A percentile compares a stretch with the other conserved stretches of the same genome.
Evolutionary conservation across 2,888 invertebrate genomes (phyloP).

Genomic region (Seladonia tumulorum): DNA sequence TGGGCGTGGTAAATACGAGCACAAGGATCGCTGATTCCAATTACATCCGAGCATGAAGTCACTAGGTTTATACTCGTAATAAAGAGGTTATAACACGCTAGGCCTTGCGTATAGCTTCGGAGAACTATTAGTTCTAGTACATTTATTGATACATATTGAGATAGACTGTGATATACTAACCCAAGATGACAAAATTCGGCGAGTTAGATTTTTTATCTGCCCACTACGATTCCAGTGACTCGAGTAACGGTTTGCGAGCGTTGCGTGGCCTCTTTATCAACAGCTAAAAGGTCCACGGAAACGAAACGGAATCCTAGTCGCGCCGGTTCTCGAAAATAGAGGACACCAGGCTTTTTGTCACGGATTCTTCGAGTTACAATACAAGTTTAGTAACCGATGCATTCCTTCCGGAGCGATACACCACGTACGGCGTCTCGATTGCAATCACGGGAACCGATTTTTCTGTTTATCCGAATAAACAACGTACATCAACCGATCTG

Average conservation of each 20-base stretch:
- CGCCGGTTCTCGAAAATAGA: constrained; percentile 25
- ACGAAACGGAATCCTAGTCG: constrained; percentile 16
- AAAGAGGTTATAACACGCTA: too few species aligned
- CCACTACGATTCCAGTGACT: not conserved
- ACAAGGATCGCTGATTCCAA: not conserved
- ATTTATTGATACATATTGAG: too few species aligned
- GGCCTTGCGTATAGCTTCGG: too few species aligned
- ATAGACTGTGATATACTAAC: not conserved
- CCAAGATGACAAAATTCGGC: not conserved
- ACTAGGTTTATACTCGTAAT: too few species aligned
- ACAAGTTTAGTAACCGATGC: not conserved
- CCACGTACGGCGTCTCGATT: constrained; percentile 3
- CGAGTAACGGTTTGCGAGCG: constrained; percentile 24
- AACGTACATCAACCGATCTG: not conserved
- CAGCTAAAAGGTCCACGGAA: not conserved
- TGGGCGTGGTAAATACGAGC: not conserved
- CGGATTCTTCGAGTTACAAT: constrained; percentile 20
- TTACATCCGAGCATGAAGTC: not conserved
- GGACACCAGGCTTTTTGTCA: not conserved
- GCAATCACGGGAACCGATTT: not conserved
- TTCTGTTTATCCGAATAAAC: not conserved
- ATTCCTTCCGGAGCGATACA: constrained; percentile 7
- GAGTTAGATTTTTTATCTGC: not conserved
- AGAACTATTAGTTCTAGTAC: too few species aligned
- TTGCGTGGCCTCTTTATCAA: not conserved